phyloP scores from a whole-genome alignment of 2,113 vertebrate species.

The Ursus arctos region DNA sequence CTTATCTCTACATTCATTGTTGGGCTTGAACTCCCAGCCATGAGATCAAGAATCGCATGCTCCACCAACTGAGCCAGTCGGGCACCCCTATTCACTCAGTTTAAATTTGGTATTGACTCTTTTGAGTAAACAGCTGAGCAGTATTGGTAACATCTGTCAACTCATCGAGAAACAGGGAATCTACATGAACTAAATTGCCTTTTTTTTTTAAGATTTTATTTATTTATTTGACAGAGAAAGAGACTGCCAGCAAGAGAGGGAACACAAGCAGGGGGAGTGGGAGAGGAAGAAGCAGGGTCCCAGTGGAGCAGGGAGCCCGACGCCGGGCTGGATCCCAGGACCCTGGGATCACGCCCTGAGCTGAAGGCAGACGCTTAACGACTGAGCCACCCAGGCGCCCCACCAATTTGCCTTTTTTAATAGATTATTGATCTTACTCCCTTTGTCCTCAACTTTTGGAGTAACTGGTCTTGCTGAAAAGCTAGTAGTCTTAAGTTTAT shows the following conservation, averaged over 20 bases:
- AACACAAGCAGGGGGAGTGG: too few relatives aligned
- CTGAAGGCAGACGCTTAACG: too few relatives aligned
- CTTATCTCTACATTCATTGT: background rate
- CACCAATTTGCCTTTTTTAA: background rate
- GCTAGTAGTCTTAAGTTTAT: conserved; percentile 9
- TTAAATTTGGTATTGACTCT: background rate
- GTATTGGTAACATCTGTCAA: conserved; percentile 8
- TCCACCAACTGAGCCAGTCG: background rate
- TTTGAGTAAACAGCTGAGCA: conserved; percentile 18
- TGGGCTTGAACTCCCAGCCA: background rate
- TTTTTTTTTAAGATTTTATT: background rate
- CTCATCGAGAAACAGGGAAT: background rate
- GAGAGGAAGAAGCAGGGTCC: too few relatives aligned
- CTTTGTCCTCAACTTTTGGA: background rate
- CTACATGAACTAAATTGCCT: conserved; percentile 6
- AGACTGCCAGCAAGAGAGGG: too few relatives aligned
- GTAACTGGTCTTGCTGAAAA: background rate
- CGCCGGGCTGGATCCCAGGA: too few relatives aligned
- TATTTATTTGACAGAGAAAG: too few relatives aligned
- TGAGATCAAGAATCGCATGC: background rate
- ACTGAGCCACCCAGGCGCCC: too few relatives aligned
- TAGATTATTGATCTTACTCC: background rate
- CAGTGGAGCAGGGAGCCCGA: too few relatives aligned
- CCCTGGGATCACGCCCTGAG: too few relatives aligned
- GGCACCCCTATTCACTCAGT: background rate